Conservation (phyloP, 2,888 invertebrate genomes). For the Andrena praecox region DNA sequence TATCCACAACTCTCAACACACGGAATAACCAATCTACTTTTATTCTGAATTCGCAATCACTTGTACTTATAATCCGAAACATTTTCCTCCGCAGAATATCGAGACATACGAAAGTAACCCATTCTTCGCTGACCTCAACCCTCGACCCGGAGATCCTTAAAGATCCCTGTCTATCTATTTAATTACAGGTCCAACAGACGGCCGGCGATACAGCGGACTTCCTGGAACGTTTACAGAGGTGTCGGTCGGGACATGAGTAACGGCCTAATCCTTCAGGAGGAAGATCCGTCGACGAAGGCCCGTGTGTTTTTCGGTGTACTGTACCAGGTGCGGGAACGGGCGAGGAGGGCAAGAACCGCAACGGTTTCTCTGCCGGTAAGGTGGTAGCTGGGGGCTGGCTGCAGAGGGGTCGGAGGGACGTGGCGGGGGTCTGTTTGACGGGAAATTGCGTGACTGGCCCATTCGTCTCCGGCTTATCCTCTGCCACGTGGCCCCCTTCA, state of each 20-base stretch:
- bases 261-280: conserved; percentile 66
- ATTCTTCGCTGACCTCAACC: too few relatives aligned
- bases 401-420: conserved; percentile 14
- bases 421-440: conserved; percentile 58
- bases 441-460: conserved; percentile 77
- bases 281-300: conserved; percentile 39
- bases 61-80: too few relatives aligned
- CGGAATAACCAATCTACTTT: too few relatives aligned
- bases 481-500: conserved; percentile 65
- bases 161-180: conserved; percentile 47
- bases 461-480: conserved; percentile 80
- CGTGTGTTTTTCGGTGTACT: conserved; percentile 63
- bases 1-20: too few relatives aligned
- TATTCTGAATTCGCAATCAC: too few relatives aligned
- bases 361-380: conserved; percentile 42
- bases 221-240: conserved; percentile 35
- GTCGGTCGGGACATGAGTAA: conserved; percentile 63
- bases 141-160: too few relatives aligned
- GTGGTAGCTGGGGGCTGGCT: conserved; percentile 18
- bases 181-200: conserved; percentile 45
- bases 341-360: conserved; percentile 67
- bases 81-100: too few relatives aligned
- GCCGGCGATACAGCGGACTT: conserved; percentile 43
- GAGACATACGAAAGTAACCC: too few relatives aligned
- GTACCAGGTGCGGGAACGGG: conserved; percentile 63